Percentiles rank a stretch among this genome's conserved stretches.
phyloP scores from a whole-genome alignment of 2,113 vertebrate genomes.

The Podilymbus podiceps region DNA sequence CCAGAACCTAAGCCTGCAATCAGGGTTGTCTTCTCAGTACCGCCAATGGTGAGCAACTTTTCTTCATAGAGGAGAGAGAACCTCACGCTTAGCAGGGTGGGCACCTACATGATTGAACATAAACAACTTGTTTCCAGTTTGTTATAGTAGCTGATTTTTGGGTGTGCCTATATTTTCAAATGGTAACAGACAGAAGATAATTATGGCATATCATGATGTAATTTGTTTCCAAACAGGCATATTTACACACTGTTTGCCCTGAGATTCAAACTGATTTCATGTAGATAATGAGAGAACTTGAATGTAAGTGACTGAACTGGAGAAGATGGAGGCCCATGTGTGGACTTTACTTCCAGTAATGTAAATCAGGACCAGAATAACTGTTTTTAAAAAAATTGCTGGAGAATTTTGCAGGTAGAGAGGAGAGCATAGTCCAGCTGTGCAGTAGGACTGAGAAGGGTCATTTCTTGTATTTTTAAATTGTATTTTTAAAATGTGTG shows the following conservation, averaged over 20 bases:
- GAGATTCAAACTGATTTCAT: background rate
- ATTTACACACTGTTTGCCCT: background rate
- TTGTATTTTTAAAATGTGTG: background rate
- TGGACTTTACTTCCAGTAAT: background rate
- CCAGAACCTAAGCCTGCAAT: background rate
- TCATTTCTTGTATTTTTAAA: background rate
- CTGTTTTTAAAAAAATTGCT: background rate
- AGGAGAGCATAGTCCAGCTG: background rate
- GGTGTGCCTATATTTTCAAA: background rate
- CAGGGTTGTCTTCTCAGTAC: background rate
- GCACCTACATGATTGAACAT: background rate
- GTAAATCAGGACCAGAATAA: background rate
- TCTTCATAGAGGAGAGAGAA: background rate
- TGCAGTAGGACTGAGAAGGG: background rate
- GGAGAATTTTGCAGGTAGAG: background rate
- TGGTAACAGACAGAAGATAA: background rate
- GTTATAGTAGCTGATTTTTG: background rate
- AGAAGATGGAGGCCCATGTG: background rate
- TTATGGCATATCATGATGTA: background rate
- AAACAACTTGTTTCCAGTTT: background rate
- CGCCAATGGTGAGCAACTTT: background rate
- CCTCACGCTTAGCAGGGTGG: background rate
- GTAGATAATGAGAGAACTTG: background rate
- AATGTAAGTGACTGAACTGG: background rate
- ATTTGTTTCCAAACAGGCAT: background rate